Conservation (phyloP, 2,113 vertebrate species). For the Rhipidura dahli region DNA sequence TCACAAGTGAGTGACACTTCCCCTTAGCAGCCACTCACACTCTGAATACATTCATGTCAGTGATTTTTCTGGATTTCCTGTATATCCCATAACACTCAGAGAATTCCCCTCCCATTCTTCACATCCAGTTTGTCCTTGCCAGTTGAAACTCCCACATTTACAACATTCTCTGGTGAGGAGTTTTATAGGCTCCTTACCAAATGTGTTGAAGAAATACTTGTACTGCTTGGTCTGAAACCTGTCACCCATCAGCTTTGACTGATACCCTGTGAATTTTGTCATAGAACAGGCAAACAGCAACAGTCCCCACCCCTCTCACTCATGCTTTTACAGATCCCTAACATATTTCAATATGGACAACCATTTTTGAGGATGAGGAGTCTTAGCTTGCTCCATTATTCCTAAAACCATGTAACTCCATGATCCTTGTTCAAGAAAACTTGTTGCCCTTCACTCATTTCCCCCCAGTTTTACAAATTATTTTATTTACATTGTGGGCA, state of each 20-base stretch:
- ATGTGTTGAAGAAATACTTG: neutral
- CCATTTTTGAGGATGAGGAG: neutral
- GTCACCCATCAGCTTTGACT: neutral
- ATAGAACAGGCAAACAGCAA: neutral
- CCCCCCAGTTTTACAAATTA: neutral
- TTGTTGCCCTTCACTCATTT: neutral
- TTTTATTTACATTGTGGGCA: neutral
- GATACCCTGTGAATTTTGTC: neutral
- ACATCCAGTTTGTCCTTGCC: neutral
- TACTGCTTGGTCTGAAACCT: neutral
- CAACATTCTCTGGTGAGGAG: neutral
- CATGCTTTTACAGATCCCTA: neutral
- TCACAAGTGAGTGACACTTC: rapidly evolving
- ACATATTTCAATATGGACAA: neutral
- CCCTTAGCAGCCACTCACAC: neutral
- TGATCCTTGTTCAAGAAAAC: neutral
- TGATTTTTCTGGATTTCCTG: neutral
- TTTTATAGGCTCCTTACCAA: neutral
- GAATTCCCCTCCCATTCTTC: neutral
- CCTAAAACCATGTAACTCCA: neutral
- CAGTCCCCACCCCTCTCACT: neutral
- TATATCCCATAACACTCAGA: neutral
- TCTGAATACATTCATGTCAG: neutral
- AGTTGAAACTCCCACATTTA: neutral
- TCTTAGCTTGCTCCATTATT: neutral